Conservation (phyloP, 2,797 vertebrate genomes). For the Moxostoma hubbsi region DNA sequence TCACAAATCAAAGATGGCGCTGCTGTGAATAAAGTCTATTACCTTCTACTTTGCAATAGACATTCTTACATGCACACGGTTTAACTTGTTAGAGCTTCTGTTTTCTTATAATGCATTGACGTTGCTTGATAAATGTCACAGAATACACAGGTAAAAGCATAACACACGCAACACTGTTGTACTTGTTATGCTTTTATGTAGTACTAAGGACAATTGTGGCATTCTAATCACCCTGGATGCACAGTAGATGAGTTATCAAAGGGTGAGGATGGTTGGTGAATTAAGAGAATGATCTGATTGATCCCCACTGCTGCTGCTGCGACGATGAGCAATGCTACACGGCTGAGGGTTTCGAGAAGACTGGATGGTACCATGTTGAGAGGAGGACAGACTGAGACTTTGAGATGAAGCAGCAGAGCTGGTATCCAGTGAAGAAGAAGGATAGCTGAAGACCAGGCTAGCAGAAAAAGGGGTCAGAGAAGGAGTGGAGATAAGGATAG, state of each 20-base stretch:
- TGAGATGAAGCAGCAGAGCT: slow-evolving; percentile 62
- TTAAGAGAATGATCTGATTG: slow-evolving; percentile 90
- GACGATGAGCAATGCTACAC: slow-evolving; percentile 87
- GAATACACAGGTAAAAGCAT: slow-evolving; percentile 3
- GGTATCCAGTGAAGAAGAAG: slow-evolving; percentile 69
- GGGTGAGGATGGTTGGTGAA: slow-evolving; percentile 88
- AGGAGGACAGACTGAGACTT: slow-evolving; percentile 42
- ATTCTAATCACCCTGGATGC: not conserved
- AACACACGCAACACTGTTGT: not conserved
- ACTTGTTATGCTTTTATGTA: not conserved
- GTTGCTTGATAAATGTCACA: not conserved
- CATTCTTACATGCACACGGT: not conserved
- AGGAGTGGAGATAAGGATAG: slow-evolving; percentile 85
- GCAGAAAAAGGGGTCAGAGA: slow-evolving; percentile 85
- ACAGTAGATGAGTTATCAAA: slow-evolving; percentile 70
- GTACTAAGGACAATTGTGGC: slow-evolving; percentile 27
- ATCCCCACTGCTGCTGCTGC: slow-evolving; percentile 91
- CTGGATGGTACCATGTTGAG: slow-evolving; percentile 61
- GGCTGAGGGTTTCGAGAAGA: slow-evolving; percentile 65
- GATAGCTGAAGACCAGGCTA: slow-evolving; percentile 87
- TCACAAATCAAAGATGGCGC: no score
- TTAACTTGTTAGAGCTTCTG: not conserved
- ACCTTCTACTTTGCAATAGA: slow-evolving; percentile 1
- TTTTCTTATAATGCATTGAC: slow-evolving; percentile 6
- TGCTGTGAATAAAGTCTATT: no score